Conservation (phyloP, 1,140 invertebrate genomes). For the Nasonia longicornis region DNA sequence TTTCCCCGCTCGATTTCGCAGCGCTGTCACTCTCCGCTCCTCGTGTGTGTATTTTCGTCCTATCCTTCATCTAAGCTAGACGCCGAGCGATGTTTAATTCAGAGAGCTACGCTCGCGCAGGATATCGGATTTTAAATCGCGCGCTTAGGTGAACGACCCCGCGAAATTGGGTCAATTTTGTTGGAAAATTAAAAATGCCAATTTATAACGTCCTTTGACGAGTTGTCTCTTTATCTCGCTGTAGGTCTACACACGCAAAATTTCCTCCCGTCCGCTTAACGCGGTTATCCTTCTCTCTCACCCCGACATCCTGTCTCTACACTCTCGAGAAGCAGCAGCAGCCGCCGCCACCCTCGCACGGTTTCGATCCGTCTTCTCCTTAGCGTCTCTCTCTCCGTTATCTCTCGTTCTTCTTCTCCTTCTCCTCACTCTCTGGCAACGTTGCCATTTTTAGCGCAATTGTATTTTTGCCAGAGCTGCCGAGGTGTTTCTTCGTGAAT, state of each 20-base stretch:
- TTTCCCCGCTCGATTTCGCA: not conserved
- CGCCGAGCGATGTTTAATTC: not conserved
- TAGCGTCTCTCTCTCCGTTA: conserved; percentile 38
- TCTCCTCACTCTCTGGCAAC: conserved; percentile 28
- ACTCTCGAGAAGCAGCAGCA: not conserved
- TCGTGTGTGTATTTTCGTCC: conserved; percentile 25
- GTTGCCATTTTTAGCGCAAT: conserved; percentile 49
- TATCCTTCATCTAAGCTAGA: conserved; percentile 42
- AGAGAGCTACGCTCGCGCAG: not conserved
- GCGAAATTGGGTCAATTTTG: not conserved
- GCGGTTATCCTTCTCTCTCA: conserved; percentile 21
- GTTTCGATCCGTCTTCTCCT: conserved; percentile 35
- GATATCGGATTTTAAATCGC: not conserved
- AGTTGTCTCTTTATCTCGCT: conserved; percentile 13
- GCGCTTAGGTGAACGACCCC: not conserved
- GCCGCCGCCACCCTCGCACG: not conserved
- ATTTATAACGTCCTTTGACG: not conserved
- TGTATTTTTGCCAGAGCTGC: conserved; percentile 35
- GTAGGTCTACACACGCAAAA: too few species aligned
- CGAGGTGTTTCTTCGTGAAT: not conserved
- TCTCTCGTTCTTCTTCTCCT: conserved; percentile 34
- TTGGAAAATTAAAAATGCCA: not conserved
- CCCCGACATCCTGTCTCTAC: not conserved
- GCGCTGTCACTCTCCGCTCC: conserved; percentile 16
- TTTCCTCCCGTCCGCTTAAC: conserved; percentile 5